Base-by-base conservation (phyloP, 2,113 vertebrate genomes). In the Varanus komodoensis region DNA sequence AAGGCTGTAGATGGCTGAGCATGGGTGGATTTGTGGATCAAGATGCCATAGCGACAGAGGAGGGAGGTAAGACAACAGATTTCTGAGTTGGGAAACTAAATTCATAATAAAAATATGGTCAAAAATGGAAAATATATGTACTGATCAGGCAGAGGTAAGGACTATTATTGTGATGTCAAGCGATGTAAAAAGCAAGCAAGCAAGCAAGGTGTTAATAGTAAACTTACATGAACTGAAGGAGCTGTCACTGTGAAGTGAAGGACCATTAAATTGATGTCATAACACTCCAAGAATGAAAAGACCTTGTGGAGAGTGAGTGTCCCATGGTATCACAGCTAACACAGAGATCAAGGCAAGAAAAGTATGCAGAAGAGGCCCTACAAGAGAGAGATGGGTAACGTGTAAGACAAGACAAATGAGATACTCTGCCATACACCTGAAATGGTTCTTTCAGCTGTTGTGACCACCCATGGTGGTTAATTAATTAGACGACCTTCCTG, bases 401-500 rank as follows among this genome's bases (percentile, higher is more conserved):
- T 92, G 92, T 93, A 92, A 71, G 95, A 95, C 93, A 95, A 96
- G 96, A 96, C 92, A 95, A 95, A 96, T 94, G 90, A 94, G 89
- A 17, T 91, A 93, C 91, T 95, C 95, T 90, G 89, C 95, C 93
- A 89, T 71, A 91, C 86, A 96, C 92, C 93, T 95, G 94, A 93
- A 95, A 95, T 86, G 91, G 94, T 92, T 95, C 95, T 80, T 96
- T 95, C 91, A 93, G 87, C 94, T 94, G 71, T 90, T 94, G 92
- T 0, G 91, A 93, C 95, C 95, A 95, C 96, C 95, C 92, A 95
- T 94, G 87, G 82, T 89, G 95, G 93, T 87, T 95, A 92, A 95
- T 94, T 96, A 96, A 96, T 96, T 96, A 96, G 95, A 92, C 91
- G 87, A 87, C 91, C 93, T 95, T 95, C 93, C 93, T 94, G 95